Percentiles rank a stretch among this genome's conserved stretches.
These are phyloP conservation scores for Hylaeus anthracinus DNA, from an alignment of 1,140 invertebrate species.

Conservation along the genomic window DNA sequence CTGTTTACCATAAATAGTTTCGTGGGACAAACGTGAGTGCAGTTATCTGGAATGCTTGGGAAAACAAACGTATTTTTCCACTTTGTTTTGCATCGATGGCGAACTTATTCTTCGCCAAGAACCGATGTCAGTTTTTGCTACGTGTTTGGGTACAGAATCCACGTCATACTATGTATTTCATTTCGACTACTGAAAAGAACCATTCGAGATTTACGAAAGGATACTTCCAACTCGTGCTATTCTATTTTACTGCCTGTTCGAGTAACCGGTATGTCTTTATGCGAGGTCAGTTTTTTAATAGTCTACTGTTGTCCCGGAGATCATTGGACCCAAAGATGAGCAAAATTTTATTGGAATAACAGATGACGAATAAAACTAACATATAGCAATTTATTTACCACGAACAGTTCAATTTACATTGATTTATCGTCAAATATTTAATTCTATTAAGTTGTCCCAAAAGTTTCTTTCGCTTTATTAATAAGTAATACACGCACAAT, in stretches of 20 bases:
- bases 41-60: background rate
- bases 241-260: constrained; percentile 3
- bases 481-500: too few species aligned
- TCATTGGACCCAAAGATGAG: background rate
- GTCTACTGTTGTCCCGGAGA: background rate
- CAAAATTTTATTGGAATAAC: too few species aligned
- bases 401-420: too few species aligned
- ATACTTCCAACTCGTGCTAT: constrained; percentile 14
- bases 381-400: too few species aligned
- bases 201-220: background rate
- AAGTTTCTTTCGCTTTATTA: too few species aligned
- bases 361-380: too few species aligned
- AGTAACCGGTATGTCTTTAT: background rate
- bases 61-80: background rate
- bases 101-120: too few species aligned
- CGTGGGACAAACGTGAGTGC: background rate
- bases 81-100: background rate
- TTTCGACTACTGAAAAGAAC: background rate
- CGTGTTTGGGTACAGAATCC: too few species aligned
- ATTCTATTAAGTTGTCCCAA: too few species aligned
- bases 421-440: too few species aligned
- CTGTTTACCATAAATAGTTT: constrained; percentile 6
- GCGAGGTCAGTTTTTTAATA: constrained; percentile 16
- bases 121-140: too few species aligned
- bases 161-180: too few species aligned